Percentiles rank a stretch among this genome's conserved stretches.
phyloP scores from a whole-genome alignment of 2,113 vertebrate species.

The Scomber colias region DNA sequence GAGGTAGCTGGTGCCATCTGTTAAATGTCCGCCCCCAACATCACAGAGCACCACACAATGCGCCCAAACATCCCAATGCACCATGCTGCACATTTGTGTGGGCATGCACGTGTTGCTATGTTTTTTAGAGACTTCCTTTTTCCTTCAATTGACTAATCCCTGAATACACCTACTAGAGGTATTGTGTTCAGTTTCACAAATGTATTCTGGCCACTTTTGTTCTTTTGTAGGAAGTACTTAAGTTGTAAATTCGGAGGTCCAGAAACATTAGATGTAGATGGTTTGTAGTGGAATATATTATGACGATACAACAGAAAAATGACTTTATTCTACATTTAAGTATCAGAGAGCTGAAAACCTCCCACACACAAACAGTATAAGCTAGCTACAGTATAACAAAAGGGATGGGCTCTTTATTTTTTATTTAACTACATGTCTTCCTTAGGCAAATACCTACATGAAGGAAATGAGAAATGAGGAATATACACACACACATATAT shows the following conservation, averaged over 20 bases:
- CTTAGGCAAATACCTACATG: too few species aligned
- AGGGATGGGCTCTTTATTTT: background rate
- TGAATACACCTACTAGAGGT: background rate
- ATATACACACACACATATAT: too few species aligned
- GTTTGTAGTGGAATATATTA: background rate
- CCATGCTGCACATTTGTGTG: constrained; percentile 48
- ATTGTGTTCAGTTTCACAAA: constrained; percentile 1
- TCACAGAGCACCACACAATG: constrained; percentile 67
- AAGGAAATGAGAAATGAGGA: too few species aligned
- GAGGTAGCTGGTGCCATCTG: constrained; percentile 78
- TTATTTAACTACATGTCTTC: too few species aligned
- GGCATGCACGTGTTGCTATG: constrained; percentile 26
- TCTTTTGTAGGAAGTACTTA: background rate
- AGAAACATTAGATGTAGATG: background rate
- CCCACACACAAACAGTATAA: background rate
- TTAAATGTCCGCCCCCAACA: constrained; percentile 78
- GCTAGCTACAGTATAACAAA: background rate
- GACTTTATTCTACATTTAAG: background rate
- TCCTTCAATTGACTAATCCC: background rate
- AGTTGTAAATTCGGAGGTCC: background rate
- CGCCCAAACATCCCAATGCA: constrained; percentile 61
- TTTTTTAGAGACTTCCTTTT: constrained; percentile 1
- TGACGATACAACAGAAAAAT: constrained; percentile 1
- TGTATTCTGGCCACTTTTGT: background rate
- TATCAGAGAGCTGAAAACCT: background rate